Conservation (phyloP, 2,113 vertebrate genomes). For the Scatophagus argus region DNA sequence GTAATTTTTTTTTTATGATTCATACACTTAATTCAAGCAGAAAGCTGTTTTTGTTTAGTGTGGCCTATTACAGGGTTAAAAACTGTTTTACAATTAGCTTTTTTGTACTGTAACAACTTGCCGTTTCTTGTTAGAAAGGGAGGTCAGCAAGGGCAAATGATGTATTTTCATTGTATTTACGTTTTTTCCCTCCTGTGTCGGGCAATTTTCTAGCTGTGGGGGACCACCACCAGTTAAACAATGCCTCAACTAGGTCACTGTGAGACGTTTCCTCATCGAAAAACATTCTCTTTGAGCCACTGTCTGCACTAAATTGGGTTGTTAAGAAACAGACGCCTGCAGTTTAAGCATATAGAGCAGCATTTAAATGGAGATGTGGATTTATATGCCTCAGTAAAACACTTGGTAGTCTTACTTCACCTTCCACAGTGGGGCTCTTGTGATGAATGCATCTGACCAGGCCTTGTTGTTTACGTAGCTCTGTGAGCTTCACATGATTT, state of each 20-base stretch:
- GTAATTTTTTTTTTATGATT: constrained; percentile 2
- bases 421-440: constrained; percentile 65
- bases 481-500: constrained; percentile 59
- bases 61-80: not conserved
- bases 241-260: constrained; percentile 61
- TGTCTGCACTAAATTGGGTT: constrained; percentile 66
- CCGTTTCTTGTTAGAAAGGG: not conserved
- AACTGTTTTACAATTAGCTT: not conserved
- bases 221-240: constrained; percentile 55
- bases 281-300: constrained; percentile 68
- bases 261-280: constrained; percentile 60
- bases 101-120: not conserved
- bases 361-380: constrained; percentile 68
- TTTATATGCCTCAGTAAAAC: constrained; percentile 70
- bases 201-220: constrained; percentile 41
- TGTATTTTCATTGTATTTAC: constrained; percentile 48
- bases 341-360: constrained; percentile 57
- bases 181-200: constrained; percentile 33
- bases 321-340: constrained; percentile 60
- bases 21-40: constrained; percentile 6
- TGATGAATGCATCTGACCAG: constrained; percentile 62
- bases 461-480: constrained; percentile 64
- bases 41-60: constrained; percentile 10
- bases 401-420: constrained; percentile 56
- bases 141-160: constrained; percentile 30